phyloP scores from a whole-genome alignment of 2,888 invertebrate species.

The Troides aeacus region DNA sequence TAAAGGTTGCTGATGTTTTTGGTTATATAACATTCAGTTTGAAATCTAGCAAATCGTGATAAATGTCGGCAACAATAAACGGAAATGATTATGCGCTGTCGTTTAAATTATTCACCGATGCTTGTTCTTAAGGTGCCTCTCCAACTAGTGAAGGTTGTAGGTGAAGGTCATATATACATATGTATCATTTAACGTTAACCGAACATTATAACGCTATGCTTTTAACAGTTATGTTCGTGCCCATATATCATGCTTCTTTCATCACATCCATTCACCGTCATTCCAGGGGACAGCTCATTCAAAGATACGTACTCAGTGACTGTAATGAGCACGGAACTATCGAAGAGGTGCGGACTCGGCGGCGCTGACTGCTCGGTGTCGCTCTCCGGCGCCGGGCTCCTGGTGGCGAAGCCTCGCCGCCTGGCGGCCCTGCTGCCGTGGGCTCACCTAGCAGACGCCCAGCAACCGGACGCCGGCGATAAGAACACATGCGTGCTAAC shows the following conservation, averaged over 20 bases:
- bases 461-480: slow-evolving; percentile 73
- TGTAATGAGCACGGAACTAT: slow-evolving; percentile 82
- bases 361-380: slow-evolving; percentile 81
- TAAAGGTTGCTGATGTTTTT: no score
- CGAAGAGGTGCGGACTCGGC: slow-evolving; percentile 80
- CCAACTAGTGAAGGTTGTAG: no score
- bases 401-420: slow-evolving; percentile 75
- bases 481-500: slow-evolving; percentile 81
- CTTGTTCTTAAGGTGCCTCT: no score
- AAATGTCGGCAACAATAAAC: no score
- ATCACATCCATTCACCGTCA: slow-evolving; percentile 38
- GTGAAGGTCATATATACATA: no score
- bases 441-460: slow-evolving; percentile 80
- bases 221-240: no score
- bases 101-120: no score
- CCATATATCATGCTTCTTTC: slow-evolving; percentile 38
- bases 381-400: slow-evolving; percentile 76
- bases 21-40: no score
- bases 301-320: slow-evolving; percentile 80
- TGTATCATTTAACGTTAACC: no score
- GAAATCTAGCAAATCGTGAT: no score
- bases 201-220: no score
- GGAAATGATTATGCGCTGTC: no score
- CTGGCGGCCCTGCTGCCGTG: slow-evolving; percentile 78
- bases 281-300: slow-evolving; percentile 72